Conservation (phyloP, 1,140 invertebrate species). For the Battus philenor region DNA sequence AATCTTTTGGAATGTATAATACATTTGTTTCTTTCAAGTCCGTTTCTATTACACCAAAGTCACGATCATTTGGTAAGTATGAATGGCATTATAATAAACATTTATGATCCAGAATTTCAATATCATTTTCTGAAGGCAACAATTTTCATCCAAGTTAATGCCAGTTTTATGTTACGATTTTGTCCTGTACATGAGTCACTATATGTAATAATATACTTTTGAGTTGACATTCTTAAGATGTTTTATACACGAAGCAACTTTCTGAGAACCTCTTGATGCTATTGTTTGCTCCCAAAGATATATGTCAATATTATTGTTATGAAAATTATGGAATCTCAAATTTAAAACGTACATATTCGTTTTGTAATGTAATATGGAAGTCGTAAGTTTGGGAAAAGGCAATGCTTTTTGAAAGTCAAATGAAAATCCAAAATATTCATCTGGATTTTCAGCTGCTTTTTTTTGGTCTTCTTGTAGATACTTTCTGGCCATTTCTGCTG, state of each 20-base stretch:
- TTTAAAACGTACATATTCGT: too few relatives aligned
- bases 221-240: not conserved
- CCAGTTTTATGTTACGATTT: not conserved
- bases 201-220: not conserved
- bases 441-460: not conserved
- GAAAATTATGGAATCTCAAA: too few relatives aligned
- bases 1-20: not conserved
- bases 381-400: too few relatives aligned
- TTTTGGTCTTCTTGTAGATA: not conserved
- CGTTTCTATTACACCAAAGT: not conserved
- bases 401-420: too few relatives aligned
- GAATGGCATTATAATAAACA: not conserved
- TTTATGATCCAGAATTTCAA: not conserved
- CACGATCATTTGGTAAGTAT: not conserved
- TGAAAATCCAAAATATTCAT: too few relatives aligned
- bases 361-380: too few relatives aligned
- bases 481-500: not conserved
- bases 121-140: not conserved
- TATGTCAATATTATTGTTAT: constrained; percentile 1
- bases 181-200: too few relatives aligned
- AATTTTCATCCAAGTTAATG: not conserved
- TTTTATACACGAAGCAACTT: not conserved
- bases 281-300: not conserved
- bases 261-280: not conserved
- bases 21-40: not conserved